These are phyloP conservation scores for Decapterus maruadsi DNA, from an alignment of 2,797 vertebrate genomes.

Conservation along the genomic window DNA sequence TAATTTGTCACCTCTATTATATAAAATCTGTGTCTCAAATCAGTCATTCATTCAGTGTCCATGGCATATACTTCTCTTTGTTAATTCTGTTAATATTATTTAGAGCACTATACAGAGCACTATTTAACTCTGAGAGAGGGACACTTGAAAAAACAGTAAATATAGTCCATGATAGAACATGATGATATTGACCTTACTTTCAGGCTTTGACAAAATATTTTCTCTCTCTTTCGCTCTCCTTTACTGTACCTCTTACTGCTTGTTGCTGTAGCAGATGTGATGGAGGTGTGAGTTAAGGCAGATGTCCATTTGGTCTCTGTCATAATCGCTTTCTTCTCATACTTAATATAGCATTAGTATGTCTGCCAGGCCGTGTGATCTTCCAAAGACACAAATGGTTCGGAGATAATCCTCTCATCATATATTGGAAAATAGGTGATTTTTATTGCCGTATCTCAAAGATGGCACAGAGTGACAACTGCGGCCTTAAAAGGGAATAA, in stretches of 20 bases:
- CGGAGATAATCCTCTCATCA: slow-evolving; percentile 12
- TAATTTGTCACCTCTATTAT: neutral
- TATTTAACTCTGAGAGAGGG: neutral
- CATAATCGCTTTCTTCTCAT: neutral
- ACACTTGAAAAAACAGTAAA: neutral
- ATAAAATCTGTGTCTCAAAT: neutral
- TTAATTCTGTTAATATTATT: neutral
- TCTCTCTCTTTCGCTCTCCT: neutral
- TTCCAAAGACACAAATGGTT: neutral
- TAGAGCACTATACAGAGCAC: neutral
- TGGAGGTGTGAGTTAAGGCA: neutral
- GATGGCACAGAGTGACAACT: slow-evolving; percentile 10
- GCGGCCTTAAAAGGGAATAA: slow-evolving; percentile 1
- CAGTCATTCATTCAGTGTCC: neutral
- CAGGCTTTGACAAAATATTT: neutral
- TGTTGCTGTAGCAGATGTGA: neutral
- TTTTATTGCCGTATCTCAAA: neutral
- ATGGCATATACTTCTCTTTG: neutral
- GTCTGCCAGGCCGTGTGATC: neutral
- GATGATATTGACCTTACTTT: neutral
- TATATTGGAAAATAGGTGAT: neutral
- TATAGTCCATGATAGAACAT: neutral
- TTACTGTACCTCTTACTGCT: neutral
- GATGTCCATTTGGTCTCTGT: neutral
- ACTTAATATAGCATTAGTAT: slow-evolving; percentile 1